Conservation (phyloP, 2,888 invertebrate species). For the Panzeria rudis region DNA sequence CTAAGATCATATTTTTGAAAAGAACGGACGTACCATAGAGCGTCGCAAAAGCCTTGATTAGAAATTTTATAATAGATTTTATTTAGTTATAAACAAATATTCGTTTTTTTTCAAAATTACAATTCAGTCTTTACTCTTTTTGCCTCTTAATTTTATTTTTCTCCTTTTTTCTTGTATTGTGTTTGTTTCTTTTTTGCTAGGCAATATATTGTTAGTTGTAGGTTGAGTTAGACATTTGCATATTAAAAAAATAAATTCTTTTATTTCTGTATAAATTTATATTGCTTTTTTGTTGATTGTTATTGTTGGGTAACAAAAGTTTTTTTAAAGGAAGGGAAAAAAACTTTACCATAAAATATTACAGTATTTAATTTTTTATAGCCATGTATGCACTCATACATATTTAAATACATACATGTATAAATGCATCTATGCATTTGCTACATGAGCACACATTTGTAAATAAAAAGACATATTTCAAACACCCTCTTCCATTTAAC, state of each 20-base stretch:
- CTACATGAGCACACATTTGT: neutral
- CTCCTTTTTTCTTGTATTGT: neutral
- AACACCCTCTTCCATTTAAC: constrained; percentile 54
- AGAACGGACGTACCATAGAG: no score
- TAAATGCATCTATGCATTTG: constrained; percentile 18
- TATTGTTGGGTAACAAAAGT: constrained; percentile 8
- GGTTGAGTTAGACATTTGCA: constrained; percentile 24
- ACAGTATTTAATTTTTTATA: constrained; percentile 28
- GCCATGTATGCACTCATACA: neutral
- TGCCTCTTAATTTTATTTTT: no score
- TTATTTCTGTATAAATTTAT: constrained; percentile 41
- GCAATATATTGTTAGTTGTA: constrained; percentile 1
- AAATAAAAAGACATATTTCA: constrained; percentile 22
- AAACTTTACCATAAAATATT: constrained; percentile 40
- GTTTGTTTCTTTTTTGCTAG: neutral
- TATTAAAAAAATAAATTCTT: constrained; percentile 32
- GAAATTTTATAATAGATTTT: no score
- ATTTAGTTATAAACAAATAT: neutral
- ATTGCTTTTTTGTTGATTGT: constrained; percentile 18
- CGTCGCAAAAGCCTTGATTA: no score
- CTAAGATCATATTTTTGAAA: no score
- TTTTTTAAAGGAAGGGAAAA: neutral
- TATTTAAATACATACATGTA: constrained; percentile 1
- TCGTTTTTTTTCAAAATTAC: neutral
- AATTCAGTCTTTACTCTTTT: neutral